phyloP scores from a whole-genome alignment of 2,113 vertebrate species.

The Thamnophis sirtalis region DNA sequence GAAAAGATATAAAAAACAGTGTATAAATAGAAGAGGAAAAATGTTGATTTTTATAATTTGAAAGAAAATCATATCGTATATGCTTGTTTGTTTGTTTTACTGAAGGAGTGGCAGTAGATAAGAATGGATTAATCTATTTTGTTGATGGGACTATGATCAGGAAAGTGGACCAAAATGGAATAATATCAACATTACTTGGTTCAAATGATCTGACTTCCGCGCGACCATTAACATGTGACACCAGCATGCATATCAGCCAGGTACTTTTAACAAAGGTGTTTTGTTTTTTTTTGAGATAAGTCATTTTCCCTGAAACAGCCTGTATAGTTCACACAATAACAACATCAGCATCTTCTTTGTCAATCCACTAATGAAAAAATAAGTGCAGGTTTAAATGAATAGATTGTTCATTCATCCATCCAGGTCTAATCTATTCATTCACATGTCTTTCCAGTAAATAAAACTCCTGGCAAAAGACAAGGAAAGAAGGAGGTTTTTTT shows the following conservation, averaged over 20 bases:
- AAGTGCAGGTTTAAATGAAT: not conserved
- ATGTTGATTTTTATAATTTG: conserved; percentile 31
- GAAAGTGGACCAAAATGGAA: conserved; percentile 93
- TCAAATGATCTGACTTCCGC: conserved; percentile 95
- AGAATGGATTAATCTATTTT: conserved; percentile 95
- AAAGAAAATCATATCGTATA: not conserved
- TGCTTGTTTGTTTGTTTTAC: conserved; percentile 50
- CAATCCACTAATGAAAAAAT: not conserved
- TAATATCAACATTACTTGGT: conserved; percentile 93
- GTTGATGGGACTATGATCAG: conserved; percentile 97
- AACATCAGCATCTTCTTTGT: not conserved
- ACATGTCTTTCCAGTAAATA: not conserved
- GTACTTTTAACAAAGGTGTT: conserved; percentile 62
- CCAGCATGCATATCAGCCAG: conserved; percentile 97
- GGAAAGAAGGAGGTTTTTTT: not conserved
- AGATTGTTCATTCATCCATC: not conserved
- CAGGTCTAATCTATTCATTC: not conserved
- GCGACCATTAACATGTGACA: conserved; percentile 91
- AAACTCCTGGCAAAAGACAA: not conserved
- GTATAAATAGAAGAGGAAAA: not conserved
- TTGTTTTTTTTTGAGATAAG: not conserved
- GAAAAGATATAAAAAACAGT: not conserved
- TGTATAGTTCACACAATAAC: not conserved
- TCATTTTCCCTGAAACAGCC: not conserved
- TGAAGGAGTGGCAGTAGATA: conserved; percentile 91